These are phyloP conservation scores for Dascillus cervinus DNA, from an alignment of 2,888 invertebrate species.

Conservation along the genomic window DNA sequence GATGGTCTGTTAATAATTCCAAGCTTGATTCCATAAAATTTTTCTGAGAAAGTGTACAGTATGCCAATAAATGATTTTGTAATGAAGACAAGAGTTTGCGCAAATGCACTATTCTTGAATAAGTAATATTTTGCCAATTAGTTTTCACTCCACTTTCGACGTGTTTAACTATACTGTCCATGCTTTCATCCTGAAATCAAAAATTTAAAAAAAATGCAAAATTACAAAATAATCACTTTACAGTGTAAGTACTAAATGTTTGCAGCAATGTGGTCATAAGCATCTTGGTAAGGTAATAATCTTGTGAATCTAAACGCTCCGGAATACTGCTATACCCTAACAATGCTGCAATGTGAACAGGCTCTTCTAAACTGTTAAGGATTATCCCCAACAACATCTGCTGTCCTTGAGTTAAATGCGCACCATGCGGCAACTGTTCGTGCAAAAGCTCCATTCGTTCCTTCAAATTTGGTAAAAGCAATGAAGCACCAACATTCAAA, in stretches of 20 bases:
- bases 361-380: constrained; percentile 53
- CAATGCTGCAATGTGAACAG: constrained; percentile 49
- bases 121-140: constrained; percentile 32
- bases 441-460: constrained; percentile 53
- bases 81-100: constrained; percentile 49
- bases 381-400: constrained; percentile 53
- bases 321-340: constrained; percentile 42
- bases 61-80: constrained; percentile 53
- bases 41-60: constrained; percentile 32
- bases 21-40: constrained; percentile 13
- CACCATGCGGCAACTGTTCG: constrained; percentile 46
- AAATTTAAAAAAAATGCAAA: constrained; percentile 1
- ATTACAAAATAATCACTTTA: constrained; percentile 24
- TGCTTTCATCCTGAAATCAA: constrained; percentile 29
- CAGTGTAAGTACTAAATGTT: constrained; percentile 48
- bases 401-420: constrained; percentile 51
- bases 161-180: constrained; percentile 29
- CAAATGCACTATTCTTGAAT: constrained; percentile 38
- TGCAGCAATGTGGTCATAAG: constrained; percentile 50
- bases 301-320: constrained; percentile 28
- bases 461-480: constrained; percentile 51
- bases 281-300: constrained; percentile 39
- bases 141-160: constrained; percentile 26
- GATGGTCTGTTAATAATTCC: constrained; percentile 29
- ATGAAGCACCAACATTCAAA: constrained; percentile 50